A percentile compares a stretch with the other conserved stretches of the same genome.
phyloP scores from a whole-genome alignment of 2,113 vertebrate genomes.

The Spea bombifrons region DNA sequence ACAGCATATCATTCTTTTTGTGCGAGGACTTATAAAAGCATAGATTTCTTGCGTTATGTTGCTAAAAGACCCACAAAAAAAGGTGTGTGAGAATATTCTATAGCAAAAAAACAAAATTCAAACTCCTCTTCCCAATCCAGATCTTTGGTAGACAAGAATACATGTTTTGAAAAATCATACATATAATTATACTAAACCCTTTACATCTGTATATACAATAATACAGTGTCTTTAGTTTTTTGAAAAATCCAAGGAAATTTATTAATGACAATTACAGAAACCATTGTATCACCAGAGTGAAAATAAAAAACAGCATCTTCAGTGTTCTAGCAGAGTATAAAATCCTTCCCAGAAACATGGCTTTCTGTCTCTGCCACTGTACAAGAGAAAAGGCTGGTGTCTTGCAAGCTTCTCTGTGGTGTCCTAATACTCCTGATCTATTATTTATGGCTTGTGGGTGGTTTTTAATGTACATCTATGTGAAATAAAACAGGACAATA shows the following conservation, averaged over 20 bases:
- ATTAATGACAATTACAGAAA: conserved; percentile 45
- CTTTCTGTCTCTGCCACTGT: conserved; percentile 39
- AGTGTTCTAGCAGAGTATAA: conserved; percentile 38
- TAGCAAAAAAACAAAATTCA: too few relatives aligned
- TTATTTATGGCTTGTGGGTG: conserved; percentile 45
- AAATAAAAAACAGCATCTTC: conserved; percentile 39
- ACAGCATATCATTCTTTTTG: too few relatives aligned
- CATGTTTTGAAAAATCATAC: too few relatives aligned
- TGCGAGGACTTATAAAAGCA: too few relatives aligned
- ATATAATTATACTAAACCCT: too few relatives aligned
- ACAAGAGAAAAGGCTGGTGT: conserved; percentile 40
- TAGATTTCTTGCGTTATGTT: too few relatives aligned
- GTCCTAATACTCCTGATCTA: conserved; percentile 43
- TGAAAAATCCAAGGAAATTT: conserved; percentile 44
- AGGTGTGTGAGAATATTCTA: too few relatives aligned
- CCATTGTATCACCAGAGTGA: conserved; percentile 26
- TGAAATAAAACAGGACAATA: conserved; percentile 1
- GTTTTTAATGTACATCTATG: conserved; percentile 23
- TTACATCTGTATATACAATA: too few relatives aligned
- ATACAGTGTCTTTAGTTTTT: not conserved
- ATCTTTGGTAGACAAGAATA: too few relatives aligned
- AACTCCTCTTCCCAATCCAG: too few relatives aligned
- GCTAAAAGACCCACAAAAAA: too few relatives aligned
- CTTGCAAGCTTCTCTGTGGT: conserved; percentile 44
- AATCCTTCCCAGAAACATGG: conserved; percentile 46